Conservation (phyloP, 2,113 vertebrate genomes). For the Microcebus murinus region DNA sequence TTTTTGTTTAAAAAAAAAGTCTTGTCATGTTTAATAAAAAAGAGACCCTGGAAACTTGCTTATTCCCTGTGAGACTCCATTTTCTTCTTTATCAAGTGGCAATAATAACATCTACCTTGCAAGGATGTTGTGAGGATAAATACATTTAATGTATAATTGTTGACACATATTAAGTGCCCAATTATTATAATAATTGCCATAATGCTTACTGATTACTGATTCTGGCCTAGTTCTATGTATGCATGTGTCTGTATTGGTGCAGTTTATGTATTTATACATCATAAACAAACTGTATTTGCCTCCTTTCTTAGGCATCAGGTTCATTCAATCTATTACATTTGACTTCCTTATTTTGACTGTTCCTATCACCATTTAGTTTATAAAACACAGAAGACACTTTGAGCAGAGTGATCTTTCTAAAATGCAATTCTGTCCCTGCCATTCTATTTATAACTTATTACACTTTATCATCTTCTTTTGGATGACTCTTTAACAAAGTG, state of each 20-base stretch:
- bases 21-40: not conserved
- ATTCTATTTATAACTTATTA: not conserved
- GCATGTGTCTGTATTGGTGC: not conserved
- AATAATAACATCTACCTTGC: not conserved
- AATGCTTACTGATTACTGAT: not conserved
- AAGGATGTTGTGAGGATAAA: not conserved
- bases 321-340: not conserved
- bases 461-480: not conserved
- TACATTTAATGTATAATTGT: not conserved
- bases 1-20: not conserved
- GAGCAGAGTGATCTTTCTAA: not conserved
- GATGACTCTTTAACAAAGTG: not conserved
- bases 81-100: not conserved
- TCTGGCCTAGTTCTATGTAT: not conserved
- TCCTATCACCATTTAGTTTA: not conserved
- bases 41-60: not conserved
- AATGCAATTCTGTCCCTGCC: not conserved
- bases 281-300: not conserved
- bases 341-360: not conserved
- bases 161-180: not conserved
- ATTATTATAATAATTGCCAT: not conserved
- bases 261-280: not conserved
- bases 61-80: not conserved
- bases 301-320: not conserved
- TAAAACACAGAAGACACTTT: not conserved